These are phyloP conservation scores for Crossaster papposus DNA, from an alignment of 53 echinoderm and acorn worm genomes.

Conservation along the genomic window DNA sequence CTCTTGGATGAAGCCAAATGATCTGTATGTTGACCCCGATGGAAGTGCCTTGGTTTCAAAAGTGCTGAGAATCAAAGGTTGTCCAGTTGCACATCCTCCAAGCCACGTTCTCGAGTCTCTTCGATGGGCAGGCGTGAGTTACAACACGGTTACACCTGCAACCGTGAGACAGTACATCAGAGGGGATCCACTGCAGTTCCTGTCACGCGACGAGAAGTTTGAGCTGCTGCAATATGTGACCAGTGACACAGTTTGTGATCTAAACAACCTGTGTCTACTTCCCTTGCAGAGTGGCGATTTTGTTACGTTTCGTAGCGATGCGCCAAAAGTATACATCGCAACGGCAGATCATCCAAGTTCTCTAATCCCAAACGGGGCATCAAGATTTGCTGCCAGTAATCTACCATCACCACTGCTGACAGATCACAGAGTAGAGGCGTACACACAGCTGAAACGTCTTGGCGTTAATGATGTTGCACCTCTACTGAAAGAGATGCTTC, in stretches of 20 bases:
- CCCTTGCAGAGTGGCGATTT: slow-evolving; percentile 61
- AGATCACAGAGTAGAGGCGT: background rate
- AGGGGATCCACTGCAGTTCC: slow-evolving; percentile 19
- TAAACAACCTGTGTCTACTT: slow-evolving; percentile 54
- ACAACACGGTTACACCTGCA: slow-evolving; percentile 39
- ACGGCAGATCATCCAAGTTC: slow-evolving; percentile 25
- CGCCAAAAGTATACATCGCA: slow-evolving; percentile 26
- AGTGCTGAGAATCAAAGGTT: slow-evolving; percentile 34
- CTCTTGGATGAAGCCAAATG: slow-evolving; percentile 57
- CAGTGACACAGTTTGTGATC: slow-evolving; percentile 49
- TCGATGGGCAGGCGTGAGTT: slow-evolving; percentile 8
- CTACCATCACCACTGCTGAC: background rate
- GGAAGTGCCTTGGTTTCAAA: slow-evolving; percentile 15
- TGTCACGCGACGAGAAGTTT: slow-evolving; percentile 48
- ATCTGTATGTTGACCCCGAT: slow-evolving; percentile 30
- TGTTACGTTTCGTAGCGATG: slow-evolving; percentile 4
- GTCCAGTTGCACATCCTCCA: slow-evolving; percentile 51
- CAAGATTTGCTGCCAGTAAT: slow-evolving; percentile 43
- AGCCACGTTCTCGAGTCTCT: slow-evolving; percentile 43
- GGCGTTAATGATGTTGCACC: slow-evolving; percentile 6
- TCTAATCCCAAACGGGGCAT: slow-evolving; percentile 52
- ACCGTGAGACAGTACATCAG: slow-evolving; percentile 40
- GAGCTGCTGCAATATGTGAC: slow-evolving; percentile 52
- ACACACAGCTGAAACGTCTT: slow-evolving; percentile 41
- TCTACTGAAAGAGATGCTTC: slow-evolving; percentile 54